A percentile compares a stretch with the other conserved stretches of the same genome.
Evolutionary conservation across 2,113 vertebrate genomes (phyloP).

Genomic region (Corythoichthys haematopterus): DNA sequence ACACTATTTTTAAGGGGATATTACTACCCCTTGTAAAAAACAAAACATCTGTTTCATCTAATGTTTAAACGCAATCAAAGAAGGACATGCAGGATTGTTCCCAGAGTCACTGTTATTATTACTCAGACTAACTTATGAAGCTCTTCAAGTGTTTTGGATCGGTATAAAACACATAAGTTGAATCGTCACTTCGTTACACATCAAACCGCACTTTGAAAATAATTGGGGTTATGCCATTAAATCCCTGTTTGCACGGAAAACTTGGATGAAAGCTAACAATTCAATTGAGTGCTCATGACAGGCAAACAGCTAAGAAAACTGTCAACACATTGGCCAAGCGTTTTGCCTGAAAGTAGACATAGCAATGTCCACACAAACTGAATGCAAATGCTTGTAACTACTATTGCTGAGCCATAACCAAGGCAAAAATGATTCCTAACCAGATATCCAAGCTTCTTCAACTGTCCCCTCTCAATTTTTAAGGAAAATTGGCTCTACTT

Average conservation of each 20-base stretch:
- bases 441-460: no score
- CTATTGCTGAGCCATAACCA: neutral
- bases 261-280: neutral
- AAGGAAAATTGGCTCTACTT: no score
- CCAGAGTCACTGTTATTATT: neutral
- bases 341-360: neutral
- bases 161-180: neutral
- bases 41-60: neutral
- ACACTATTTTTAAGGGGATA: neutral
- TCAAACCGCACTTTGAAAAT: neutral
- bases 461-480: no score
- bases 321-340: neutral
- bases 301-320: neutral
- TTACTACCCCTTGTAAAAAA: neutral
- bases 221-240: neutral
- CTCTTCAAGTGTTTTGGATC: neutral
- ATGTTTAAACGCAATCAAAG: neutral
- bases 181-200: conserved; percentile 1
- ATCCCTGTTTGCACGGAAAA: neutral
- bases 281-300: neutral
- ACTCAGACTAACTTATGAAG: neutral
- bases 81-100: neutral
- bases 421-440: neutral
- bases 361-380: neutral
- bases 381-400: neutral